These are phyloP conservation scores for Spilarctia lutea DNA, from an alignment of 2,888 invertebrate genomes.

Conservation along the genomic window DNA sequence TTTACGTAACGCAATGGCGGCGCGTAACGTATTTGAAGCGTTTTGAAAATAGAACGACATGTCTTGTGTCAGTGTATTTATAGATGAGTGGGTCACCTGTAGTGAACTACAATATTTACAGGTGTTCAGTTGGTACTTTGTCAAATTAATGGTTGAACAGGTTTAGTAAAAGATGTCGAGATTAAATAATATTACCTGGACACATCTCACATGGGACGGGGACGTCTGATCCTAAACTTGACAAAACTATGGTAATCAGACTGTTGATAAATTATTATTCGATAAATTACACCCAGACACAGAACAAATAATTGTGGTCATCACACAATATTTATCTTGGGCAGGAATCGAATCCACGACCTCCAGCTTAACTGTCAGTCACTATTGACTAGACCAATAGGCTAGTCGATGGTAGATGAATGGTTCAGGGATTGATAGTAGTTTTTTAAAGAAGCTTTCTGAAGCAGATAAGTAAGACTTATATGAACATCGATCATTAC, in stretches of 20 bases:
- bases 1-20: slow-evolving; percentile 69
- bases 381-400: too few species aligned
- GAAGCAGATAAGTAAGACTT: neutral
- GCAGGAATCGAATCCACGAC: too few species aligned
- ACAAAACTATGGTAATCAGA: too few species aligned
- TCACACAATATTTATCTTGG: too few species aligned
- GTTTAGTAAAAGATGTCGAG: neutral
- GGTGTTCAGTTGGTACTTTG: slow-evolving; percentile 17
- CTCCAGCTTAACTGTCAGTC: neutral
- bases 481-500: too few species aligned
- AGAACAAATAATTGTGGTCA: neutral
- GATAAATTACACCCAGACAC: too few species aligned
- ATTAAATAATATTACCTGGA: neutral
- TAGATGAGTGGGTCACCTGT: slow-evolving; percentile 77
- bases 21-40: slow-evolving; percentile 48
- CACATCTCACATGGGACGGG: too few species aligned
- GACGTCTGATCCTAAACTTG: too few species aligned
- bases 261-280: too few species aligned
- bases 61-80: slow-evolving; percentile 77
- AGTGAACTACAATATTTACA: slow-evolving; percentile 31
- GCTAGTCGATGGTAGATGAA: too few species aligned
- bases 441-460: neutral
- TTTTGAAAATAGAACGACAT: slow-evolving; percentile 74
- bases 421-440: too few species aligned
- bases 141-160: neutral